These are phyloP conservation scores for Pygathrix nemaeus DNA, from an alignment of 2,113 vertebrate genomes.

Conservation along the genomic window DNA sequence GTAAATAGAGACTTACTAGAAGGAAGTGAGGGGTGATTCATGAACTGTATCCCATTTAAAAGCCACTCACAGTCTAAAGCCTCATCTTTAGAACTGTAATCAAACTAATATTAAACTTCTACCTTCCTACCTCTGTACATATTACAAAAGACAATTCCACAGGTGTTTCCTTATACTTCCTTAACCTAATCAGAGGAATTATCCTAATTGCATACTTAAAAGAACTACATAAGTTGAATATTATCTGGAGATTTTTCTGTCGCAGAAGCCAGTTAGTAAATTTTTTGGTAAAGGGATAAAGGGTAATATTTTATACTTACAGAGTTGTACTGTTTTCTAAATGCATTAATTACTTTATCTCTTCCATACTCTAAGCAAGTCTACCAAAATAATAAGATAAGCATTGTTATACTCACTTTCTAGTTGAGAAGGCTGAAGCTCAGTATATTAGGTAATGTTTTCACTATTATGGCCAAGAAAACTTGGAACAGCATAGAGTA, in stretches of 20 bases:
- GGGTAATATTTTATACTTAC: background rate
- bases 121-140: background rate
- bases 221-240: background rate
- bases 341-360: background rate
- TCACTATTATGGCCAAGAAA: background rate
- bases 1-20: background rate
- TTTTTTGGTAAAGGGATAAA: slow-evolving; percentile 9
- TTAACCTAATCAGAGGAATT: background rate
- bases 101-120: background rate
- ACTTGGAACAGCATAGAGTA: background rate
- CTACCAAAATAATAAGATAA: background rate
- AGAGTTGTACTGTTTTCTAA: background rate
- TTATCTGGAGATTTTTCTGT: background rate
- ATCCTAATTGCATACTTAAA: background rate
- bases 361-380: background rate
- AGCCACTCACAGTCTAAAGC: background rate
- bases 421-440: background rate
- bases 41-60: background rate
- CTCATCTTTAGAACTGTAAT: background rate
- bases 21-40: background rate
- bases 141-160: background rate
- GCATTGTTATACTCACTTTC: background rate
- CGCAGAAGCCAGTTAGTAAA: background rate
- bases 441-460: background rate
- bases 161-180: background rate